These are phyloP conservation scores for Hololepta plana DNA, from an alignment of 2,888 invertebrate genomes.

Conservation along the genomic window DNA sequence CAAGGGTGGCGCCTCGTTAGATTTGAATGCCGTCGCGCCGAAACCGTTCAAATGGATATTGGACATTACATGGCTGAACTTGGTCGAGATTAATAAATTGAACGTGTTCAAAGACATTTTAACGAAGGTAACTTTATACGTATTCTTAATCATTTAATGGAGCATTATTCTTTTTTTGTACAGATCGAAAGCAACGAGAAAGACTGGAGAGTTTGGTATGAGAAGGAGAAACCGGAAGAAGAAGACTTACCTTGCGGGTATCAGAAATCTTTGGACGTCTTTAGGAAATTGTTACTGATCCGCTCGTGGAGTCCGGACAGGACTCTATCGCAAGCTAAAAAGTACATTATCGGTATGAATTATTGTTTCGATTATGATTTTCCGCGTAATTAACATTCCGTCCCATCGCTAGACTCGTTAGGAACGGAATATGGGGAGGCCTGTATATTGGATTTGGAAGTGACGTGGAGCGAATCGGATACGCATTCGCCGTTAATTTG, in stretches of 20 bases:
- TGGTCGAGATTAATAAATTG: conserved; percentile 82
- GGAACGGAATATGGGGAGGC: conserved; percentile 83
- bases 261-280: conserved; percentile 68
- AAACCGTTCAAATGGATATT: conserved; percentile 92
- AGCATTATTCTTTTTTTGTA: conserved; percentile 9
- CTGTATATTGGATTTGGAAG: conserved; percentile 78
- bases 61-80: conserved; percentile 90
- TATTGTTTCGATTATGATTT: conserved; percentile 1
- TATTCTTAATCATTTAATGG: too few species aligned
- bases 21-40: conserved; percentile 78
- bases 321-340: conserved; percentile 81
- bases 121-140: conserved; percentile 50
- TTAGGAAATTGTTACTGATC: conserved; percentile 68
- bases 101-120: conserved; percentile 63
- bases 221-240: conserved; percentile 83
- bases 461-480: conserved; percentile 79
- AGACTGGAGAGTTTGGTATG: conserved; percentile 83
- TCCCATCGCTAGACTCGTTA: conserved; percentile 44
- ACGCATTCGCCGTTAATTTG: conserved; percentile 79
- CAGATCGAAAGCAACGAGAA: conserved; percentile 70
- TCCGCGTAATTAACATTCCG: not conserved
- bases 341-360: conserved; percentile 61
- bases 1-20: conserved; percentile 89
- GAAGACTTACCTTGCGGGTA: conserved; percentile 84
- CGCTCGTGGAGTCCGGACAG: conserved; percentile 92